Percentiles rank a stretch among this genome's conserved stretches.
These are phyloP conservation scores for Malurus melanocephalus DNA, from an alignment of 2,113 vertebrate genomes.

Conservation along the genomic window DNA sequence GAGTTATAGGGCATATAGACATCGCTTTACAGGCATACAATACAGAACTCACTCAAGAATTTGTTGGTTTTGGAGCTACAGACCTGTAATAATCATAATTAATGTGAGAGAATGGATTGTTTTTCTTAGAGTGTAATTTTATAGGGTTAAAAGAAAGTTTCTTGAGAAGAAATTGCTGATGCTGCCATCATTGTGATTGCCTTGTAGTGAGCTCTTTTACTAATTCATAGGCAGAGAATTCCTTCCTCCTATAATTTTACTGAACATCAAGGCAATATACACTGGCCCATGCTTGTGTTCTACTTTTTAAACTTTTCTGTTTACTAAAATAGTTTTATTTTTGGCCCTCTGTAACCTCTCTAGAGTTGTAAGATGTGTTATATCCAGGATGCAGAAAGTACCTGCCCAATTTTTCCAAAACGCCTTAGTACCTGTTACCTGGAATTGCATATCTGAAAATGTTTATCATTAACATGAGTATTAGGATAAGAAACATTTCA, in stretches of 20 bases:
- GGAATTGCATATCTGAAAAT: not conserved
- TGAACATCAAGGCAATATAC: not conserved
- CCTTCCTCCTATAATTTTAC: not conserved
- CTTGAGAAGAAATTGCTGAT: not conserved
- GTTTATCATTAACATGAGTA: not conserved
- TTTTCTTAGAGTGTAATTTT: not conserved
- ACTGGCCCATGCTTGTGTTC: not conserved
- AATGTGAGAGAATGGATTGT: not conserved
- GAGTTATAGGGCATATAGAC: not conserved
- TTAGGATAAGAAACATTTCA: not conserved
- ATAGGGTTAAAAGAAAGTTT: not conserved
- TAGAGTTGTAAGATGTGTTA: not conserved
- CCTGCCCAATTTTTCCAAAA: not conserved
- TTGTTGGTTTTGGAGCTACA: not conserved
- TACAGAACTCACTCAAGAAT: not conserved
- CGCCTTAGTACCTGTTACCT: not conserved
- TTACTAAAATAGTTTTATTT: not conserved
- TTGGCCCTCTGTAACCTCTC: not conserved
- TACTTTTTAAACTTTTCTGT: not conserved
- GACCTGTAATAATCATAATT: not conserved
- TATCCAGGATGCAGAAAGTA: not conserved
- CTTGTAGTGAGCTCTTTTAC: not conserved
- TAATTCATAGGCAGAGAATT: not conserved
- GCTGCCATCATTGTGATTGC: not conserved
- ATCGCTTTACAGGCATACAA: not conserved